These are phyloP conservation scores for Clitarchus hookeri DNA, from an alignment of 2,888 invertebrate species.

Conservation along the genomic window DNA sequence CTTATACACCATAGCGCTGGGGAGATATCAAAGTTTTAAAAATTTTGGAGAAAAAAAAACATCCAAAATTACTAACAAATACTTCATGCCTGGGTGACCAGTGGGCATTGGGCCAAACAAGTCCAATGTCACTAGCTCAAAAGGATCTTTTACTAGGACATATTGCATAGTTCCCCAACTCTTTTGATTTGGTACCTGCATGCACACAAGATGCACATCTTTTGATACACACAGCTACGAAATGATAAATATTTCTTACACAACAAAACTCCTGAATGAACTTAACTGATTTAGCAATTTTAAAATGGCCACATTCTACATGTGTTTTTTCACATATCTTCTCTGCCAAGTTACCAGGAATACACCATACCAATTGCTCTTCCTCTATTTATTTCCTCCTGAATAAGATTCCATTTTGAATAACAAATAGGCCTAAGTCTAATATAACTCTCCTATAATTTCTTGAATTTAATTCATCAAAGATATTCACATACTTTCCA, in stretches of 20 bases:
- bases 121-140: not conserved
- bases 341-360: not conserved
- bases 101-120: not conserved
- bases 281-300: too few species aligned
- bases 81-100: not conserved
- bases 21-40: too few species aligned
- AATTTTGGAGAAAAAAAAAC: too few species aligned
- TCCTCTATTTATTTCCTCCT: too few species aligned
- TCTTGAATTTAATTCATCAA: not conserved
- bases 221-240: not conserved
- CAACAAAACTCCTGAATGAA: not conserved
- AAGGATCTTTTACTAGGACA: not conserved
- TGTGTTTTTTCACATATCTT: not conserved
- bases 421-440: not conserved
- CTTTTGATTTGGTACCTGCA: not conserved
- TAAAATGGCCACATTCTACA: not conserved
- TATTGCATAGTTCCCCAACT: not conserved
- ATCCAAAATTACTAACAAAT: not conserved
- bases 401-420: not conserved
- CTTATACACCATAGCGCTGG: too few species aligned
- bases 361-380: not conserved
- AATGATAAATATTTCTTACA: not conserved
- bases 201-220: not conserved
- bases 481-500: not conserved
- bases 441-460: not conserved